Base-by-base conservation (phyloP, 1,140 invertebrate species). In the Drosophila pallidifrons region DNA sequence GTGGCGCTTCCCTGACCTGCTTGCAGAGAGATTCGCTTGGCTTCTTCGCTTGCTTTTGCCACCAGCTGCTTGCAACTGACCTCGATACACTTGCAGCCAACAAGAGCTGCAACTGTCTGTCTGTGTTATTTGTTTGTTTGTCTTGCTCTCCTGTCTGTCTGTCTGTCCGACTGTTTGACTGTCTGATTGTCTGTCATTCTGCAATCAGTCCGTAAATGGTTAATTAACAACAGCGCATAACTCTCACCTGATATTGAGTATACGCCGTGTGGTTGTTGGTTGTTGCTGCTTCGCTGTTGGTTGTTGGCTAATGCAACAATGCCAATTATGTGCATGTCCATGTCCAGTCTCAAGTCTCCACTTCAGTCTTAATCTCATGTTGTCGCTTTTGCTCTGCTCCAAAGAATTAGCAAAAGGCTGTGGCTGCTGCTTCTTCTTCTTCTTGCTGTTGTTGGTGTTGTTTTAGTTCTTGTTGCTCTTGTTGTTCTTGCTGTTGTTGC, bases 161-260 rank as follows among this genome's bases (percentile, higher is more conserved):
- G 4, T 3, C n/a, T 43, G 5, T 61, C 45, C 20, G 20, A 25
- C 20, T 20, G 25, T 47, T 13, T 28, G 32, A 2, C 25, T 15
- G 32, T 5, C 25, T 20, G 11, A 38, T 38, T 32, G 32, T 47
- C 25, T 30, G 35, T 61, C 47, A 47, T 5, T 41, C 30, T 75
- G 75, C 80, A 82, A 83, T 83, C 80, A 79, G 76, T 67, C 83
- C 83, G 70, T 88, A 87, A 87, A 87, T 87, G 83, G 83, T 79
- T 87, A 87, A 87, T 87, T 87, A 87, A 87, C 83, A 87, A 80
- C 83, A 88, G 57, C 83, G 83, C 83, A 88, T 87, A 87, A 87
- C 83, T 87, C 83, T 87, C 83, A 87, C 83, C 83, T 87, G 82
- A 55, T 58, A 52, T 63, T 68, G 41, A 38, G 35, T 38, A 38